Evolutionary conservation across 2,113 vertebrate genomes (phyloP).

Genomic region (Psammodynastes pulverulentus): DNA sequence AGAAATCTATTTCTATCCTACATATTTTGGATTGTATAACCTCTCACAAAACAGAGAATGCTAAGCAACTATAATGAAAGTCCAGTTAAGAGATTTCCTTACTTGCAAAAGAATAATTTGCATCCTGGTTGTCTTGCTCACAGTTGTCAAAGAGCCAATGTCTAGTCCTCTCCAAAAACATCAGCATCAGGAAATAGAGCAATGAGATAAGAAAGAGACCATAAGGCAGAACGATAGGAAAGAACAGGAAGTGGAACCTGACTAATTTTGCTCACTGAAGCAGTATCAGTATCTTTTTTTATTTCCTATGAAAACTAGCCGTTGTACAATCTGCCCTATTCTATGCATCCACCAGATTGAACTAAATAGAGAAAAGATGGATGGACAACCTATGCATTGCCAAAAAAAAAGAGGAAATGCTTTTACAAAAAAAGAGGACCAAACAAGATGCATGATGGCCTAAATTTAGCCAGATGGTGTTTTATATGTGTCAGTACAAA

Average conservation of each 20-base stretch:
- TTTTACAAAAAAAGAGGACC: background rate
- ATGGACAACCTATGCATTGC: background rate
- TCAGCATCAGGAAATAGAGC: background rate
- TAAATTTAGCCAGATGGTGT: background rate
- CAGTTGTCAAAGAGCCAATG: background rate
- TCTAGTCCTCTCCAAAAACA: background rate
- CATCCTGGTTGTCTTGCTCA: background rate
- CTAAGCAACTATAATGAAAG: constrained; percentile 1
- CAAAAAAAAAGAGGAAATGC: background rate
- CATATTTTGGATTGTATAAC: constrained; percentile 19
- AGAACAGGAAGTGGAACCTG: background rate
- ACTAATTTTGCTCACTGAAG: background rate
- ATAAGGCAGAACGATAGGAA: background rate
- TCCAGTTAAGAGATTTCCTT: constrained; percentile 31
- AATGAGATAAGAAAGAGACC: background rate
- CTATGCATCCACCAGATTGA: background rate
- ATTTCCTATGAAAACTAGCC: background rate
- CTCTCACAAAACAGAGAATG: constrained; percentile 26
- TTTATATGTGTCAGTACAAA: background rate
- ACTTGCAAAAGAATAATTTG: background rate
- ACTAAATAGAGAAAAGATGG: background rate
- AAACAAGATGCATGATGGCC: background rate
- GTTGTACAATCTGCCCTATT: background rate
- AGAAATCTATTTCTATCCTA: constrained; percentile 58
- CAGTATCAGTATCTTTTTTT: background rate